Base-by-base conservation (phyloP, 2,888 invertebrate species). In the Nomada fabriciana region DNA sequence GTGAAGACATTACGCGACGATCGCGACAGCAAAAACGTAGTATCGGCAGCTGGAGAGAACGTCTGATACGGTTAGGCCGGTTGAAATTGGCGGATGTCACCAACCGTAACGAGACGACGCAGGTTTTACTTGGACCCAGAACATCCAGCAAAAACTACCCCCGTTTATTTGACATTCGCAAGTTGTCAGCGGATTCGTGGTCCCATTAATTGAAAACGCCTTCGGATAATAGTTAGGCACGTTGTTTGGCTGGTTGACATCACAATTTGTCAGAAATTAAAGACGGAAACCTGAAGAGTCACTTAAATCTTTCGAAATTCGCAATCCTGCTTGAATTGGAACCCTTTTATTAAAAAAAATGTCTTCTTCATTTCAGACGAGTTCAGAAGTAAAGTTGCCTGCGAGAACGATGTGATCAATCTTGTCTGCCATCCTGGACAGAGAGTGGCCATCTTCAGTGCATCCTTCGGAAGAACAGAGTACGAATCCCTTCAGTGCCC, bases 381-480 rank as follows among this genome's bases (percentile, higher is more conserved):
- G 94, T 99, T 99, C 94, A 96, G 98, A 85, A 98, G 98, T 94
- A 97, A 98, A 95, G 97, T 98, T 91, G 98, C 98, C 85, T 99
- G 99, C 94, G 97, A 98, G 94, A 98, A 98, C 93, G 97, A 98
- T 91, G 96, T 97, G 90, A 96, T 98, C 91, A 97, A 97, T 92
- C 95, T 99, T 92, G 96, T 97, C 93, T 99, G 99, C 94, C 96
- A 97, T 94, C 97, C 97, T 67, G 97, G 97, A 94, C 97, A 97
- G 15, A 95, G 98, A 91, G 97, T 99, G 71, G 98, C 98, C 73
- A 97, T 99, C 92, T 98, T 98, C 95, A 98, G 98, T 60, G 98
- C 98, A 53, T 97, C 97, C 94, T 99, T 97, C 93, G 98, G 98
- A 9, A 96, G 98, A 86, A 97, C 98, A 0, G 97, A 97, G 92